phyloP scores from a whole-genome alignment of 2,113 vertebrate genomes.

The Rhinoptilus africanus region DNA sequence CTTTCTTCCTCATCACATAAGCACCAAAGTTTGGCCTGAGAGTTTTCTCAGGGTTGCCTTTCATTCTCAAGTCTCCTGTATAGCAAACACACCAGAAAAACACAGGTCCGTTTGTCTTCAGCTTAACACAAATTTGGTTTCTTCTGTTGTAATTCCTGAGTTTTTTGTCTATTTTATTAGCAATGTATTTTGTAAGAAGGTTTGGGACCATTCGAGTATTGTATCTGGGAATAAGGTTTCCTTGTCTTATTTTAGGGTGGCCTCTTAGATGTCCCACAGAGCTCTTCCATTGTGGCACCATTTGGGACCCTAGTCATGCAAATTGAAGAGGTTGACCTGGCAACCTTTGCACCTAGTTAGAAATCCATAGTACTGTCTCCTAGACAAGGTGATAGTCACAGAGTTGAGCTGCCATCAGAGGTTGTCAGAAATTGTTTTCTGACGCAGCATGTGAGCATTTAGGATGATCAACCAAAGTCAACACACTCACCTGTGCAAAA shows the following conservation, averaged over 20 bases:
- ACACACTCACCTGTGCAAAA: not conserved
- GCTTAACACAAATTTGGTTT: not conserved
- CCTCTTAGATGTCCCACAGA: not conserved
- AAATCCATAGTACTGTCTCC: not conserved
- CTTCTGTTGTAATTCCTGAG: not conserved
- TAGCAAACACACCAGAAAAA: not conserved
- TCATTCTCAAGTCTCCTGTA: not conserved
- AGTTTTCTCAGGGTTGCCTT: not conserved
- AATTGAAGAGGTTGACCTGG: not conserved
- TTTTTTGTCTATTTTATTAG: not conserved
- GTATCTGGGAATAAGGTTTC: not conserved
- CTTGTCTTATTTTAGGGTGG: not conserved
- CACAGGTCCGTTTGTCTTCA: not conserved
- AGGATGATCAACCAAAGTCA: not conserved
- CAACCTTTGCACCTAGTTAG: not conserved
- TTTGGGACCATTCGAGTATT: not conserved
- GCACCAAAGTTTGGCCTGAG: not conserved
- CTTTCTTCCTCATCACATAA: not conserved
- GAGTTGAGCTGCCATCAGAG: not conserved
- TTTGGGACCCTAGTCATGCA: not conserved
- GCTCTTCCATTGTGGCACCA: not conserved
- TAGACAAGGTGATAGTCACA: not conserved
- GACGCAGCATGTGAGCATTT: not conserved
- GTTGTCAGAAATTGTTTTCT: not conserved
- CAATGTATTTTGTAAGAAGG: not conserved